Conservation (phyloP, 2,113 vertebrate species). For the Proteles cristata region DNA sequence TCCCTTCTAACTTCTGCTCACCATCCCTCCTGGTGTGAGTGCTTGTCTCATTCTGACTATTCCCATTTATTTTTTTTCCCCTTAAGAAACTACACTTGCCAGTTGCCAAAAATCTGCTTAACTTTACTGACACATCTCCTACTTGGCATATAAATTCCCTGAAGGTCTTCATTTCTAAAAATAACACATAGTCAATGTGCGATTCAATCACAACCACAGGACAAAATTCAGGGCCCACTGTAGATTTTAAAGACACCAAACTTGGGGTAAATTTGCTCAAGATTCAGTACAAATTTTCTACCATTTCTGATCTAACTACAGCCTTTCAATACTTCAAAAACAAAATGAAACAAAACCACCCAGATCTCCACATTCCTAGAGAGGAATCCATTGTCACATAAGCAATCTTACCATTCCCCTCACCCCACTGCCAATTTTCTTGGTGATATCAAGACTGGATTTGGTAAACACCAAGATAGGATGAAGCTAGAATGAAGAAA, state of each 20-base stretch:
- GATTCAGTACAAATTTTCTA: not conserved
- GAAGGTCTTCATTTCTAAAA: not conserved
- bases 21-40: fast-evolving
- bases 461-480: not conserved
- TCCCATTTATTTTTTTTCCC: not conserved
- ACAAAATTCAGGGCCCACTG: not conserved
- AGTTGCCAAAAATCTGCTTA: not conserved
- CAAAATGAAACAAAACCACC: not conserved
- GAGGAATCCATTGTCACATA: not conserved
- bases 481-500: not conserved
- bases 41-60: not conserved
- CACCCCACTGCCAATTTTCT: not conserved
- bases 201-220: not conserved
- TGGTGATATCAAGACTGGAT: not conserved
- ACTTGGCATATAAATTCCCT: not conserved
- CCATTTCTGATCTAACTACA: not conserved
- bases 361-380: not conserved
- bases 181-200: not conserved
- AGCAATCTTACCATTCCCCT: not conserved
- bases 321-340: not conserved
- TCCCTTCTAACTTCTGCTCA: not conserved
- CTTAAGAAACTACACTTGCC: not conserved
- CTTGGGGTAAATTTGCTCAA: not conserved
- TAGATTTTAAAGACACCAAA: not conserved
- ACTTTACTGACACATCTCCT: not conserved